Evolutionary conservation across 2,113 vertebrate species (phyloP).

Genomic region (Catharus bicknelli): DNA sequence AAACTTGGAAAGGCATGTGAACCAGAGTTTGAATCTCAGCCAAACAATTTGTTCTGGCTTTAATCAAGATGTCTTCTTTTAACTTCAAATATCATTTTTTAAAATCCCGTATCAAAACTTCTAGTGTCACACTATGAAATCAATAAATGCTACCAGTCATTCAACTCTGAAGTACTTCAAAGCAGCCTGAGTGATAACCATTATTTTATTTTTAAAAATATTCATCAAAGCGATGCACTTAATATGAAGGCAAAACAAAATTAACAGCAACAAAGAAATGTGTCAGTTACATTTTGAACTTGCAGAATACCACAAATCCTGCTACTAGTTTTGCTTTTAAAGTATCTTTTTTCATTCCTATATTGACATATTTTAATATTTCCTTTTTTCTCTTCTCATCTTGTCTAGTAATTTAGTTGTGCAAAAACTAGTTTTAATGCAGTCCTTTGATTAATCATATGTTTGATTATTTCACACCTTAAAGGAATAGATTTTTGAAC

Average conservation of each 20-base stretch:
- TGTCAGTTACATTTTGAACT: conserved; percentile 45
- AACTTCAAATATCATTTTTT: conserved; percentile 69
- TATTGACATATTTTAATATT: background rate
- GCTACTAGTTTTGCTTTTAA: background rate
- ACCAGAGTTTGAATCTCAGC: conserved; percentile 57
- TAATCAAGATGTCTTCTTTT: conserved; percentile 72
- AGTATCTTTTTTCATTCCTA: background rate
- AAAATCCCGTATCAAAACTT: conserved; percentile 68
- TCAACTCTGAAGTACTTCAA: conserved; percentile 61
- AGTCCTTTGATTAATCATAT: background rate
- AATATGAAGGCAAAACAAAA: conserved; percentile 55
- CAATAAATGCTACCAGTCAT: conserved; percentile 64
- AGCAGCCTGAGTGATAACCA: conserved; percentile 46
- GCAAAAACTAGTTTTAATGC: background rate
- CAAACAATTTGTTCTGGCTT: conserved; percentile 74
- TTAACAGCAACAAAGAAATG: conserved; percentile 50
- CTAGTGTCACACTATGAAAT: conserved; percentile 56
- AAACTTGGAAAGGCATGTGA: conserved; percentile 62
- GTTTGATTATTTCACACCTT: background rate
- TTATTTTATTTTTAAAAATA: conserved; percentile 64
- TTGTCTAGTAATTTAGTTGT: background rate
- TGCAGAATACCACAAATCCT: background rate
- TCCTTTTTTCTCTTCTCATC: background rate
- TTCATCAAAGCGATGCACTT: conserved; percentile 49
- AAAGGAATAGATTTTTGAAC: background rate